Evolutionary conservation across 2,113 vertebrate genomes (phyloP), one percentile per base, ranked within the genome.

Genomic region (Pholis gunnellus): DNA sequence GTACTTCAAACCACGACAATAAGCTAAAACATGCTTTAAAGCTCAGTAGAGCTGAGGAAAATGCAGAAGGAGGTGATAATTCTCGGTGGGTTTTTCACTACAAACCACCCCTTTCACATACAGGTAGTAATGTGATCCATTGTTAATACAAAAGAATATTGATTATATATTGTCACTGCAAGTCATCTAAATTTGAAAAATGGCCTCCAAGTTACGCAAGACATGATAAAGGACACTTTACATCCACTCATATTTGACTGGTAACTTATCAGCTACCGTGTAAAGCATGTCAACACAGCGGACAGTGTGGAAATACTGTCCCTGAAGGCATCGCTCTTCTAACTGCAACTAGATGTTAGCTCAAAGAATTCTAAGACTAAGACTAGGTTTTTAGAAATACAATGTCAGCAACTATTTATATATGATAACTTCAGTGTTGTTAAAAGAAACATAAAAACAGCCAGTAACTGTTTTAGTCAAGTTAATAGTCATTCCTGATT

Each of bases 1-100:
- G 36, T 25, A 18, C 50, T 56, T 59, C n/a, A 78, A 67, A 68
- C 38, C 57, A 64, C 36, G 56, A 77, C 63, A 67, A 57, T 57
- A 52, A 76, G 46, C 5, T 67, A 64, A 77, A 57, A 77, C n/a
- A 31, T 22, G n/a, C 31, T 74, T 5, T 63, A 63, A 63, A 36
- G 29, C 72, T 34, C 57, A 15, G 27, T n/a, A 36, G 13, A 9
- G 40, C 71, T 31, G 17, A 44, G 27, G 56, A 9, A 72, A 2
- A 9, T 59, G 54, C 54, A 59, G 38, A 59, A 72, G 11, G 15
- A 72, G 54, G 36, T 72, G 36, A 59, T 59, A 4, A 42, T 42
- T 29, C 0, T 72, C 36, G 11, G n/a, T 72, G 34, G 31, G 57
- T 22, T 75, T 31, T 22, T 36, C 20, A 18, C 14, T 63, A 18